Evolutionary conservation across 1,140 invertebrate species (phyloP).

Genomic region (Dolichoris vasculosae): DNA sequence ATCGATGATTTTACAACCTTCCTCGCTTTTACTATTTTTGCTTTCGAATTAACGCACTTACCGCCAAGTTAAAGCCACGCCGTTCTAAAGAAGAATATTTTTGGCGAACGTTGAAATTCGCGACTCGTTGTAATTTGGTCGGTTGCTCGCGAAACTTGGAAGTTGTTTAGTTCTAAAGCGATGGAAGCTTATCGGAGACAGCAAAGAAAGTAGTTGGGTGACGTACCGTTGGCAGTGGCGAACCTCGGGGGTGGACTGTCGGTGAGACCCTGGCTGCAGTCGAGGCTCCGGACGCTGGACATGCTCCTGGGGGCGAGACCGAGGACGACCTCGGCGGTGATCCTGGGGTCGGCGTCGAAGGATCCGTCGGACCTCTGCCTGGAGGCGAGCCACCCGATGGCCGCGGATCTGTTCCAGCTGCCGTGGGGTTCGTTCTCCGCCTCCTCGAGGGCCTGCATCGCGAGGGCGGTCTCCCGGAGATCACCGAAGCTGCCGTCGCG

Average conservation of each 20-base stretch:
- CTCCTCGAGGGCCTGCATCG: conserved; percentile 86
- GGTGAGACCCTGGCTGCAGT: conserved; percentile 78
- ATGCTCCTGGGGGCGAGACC: conserved; percentile 81
- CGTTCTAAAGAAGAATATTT: no score
- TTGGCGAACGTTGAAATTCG: no score
- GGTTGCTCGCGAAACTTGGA: background rate
- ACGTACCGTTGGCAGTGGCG: conserved; percentile 63
- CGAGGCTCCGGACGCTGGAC: conserved; percentile 80
- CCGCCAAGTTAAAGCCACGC: no score
- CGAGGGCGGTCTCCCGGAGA: conserved; percentile 85
- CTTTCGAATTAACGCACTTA: no score
- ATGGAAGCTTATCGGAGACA: background rate
- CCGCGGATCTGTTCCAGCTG: conserved; percentile 85
- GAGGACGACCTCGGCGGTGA: conserved; percentile 84
- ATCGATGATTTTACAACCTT: no score
- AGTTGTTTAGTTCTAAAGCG: background rate
- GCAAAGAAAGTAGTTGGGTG: background rate
- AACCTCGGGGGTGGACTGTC: conserved; percentile 63
- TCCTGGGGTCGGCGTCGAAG: conserved; percentile 81
- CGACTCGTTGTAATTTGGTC: no score
- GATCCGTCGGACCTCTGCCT: conserved; percentile 85
- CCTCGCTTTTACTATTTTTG: no score
- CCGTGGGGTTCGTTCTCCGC: conserved; percentile 78
- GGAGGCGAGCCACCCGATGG: conserved; percentile 82
- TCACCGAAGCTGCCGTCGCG: conserved; percentile 88